Evolutionary conservation across 2,888 invertebrate species (phyloP).

Genomic region (Tiliacea aurago): DNA sequence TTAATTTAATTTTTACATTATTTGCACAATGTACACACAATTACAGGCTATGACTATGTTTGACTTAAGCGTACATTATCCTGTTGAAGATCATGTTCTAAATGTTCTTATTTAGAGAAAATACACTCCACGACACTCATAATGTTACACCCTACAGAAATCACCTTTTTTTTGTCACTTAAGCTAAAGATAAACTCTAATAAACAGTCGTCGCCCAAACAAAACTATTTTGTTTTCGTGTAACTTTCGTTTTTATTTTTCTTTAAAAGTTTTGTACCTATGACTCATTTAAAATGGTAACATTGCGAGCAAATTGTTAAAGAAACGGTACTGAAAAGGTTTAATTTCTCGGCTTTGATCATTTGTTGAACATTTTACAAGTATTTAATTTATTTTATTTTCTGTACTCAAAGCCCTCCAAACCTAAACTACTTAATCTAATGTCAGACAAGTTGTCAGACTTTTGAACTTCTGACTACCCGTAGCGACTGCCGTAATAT

Average conservation of each 20-base stretch:
- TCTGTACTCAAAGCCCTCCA: background rate
- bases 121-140: background rate
- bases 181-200: conserved; percentile 21
- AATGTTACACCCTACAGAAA: conserved; percentile 7
- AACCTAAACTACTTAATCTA: background rate
- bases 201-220: background rate
- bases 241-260: conserved; percentile 10
- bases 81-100: too few relatives aligned
- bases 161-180: conserved; percentile 10
- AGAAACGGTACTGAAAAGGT: conserved; percentile 1
- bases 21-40: background rate
- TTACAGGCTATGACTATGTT: background rate
- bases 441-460: background rate
- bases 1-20: background rate
- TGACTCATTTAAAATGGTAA: background rate
- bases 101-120: background rate
- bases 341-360: background rate
- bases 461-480: background rate
- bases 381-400: background rate
- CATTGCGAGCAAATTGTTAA: conserved; percentile 1
- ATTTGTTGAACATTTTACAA: background rate
- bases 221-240: conserved; percentile 18
- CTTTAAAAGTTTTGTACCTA: background rate
- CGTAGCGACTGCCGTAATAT: background rate
- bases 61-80: background rate